Conservation (phyloP, 2,888 invertebrate species). For the Crocallis elinguaria region DNA sequence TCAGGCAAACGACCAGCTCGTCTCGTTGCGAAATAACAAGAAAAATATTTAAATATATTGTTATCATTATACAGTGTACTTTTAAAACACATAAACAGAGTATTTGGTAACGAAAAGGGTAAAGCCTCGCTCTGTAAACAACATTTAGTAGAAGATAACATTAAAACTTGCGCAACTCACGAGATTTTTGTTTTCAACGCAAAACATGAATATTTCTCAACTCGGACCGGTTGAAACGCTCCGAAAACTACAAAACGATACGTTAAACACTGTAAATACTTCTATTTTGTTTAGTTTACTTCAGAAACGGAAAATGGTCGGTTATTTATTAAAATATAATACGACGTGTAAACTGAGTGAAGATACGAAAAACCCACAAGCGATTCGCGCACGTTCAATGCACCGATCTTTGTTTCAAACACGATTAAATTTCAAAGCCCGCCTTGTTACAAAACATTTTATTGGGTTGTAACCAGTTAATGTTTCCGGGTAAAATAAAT, state of each 20-base stretch:
- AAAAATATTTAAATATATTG: too few relatives aligned
- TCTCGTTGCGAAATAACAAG: too few relatives aligned
- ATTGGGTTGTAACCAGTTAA: constrained; percentile 22
- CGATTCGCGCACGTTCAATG: neutral
- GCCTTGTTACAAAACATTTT: constrained; percentile 25
- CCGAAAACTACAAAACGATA: constrained; percentile 4
- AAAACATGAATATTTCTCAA: constrained; percentile 16
- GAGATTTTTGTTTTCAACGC: constrained; percentile 1
- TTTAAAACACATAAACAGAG: neutral
- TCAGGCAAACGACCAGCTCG: too few relatives aligned
- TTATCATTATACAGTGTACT: neutral
- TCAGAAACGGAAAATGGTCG: constrained; percentile 17
- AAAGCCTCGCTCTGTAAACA: neutral
- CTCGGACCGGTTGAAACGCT: neutral
- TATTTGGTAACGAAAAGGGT: neutral
- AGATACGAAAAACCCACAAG: neutral
- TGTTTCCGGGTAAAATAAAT: constrained; percentile 26
- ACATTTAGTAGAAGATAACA: neutral
- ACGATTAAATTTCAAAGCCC: constrained; percentile 19
- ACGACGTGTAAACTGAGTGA: constrained; percentile 3
- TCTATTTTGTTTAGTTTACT: constrained; percentile 16
- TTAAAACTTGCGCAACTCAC: neutral
- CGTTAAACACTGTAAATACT: constrained; percentile 16
- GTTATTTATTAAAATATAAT: constrained; percentile 19
- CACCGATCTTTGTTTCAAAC: constrained; percentile 12